phyloP scores from a whole-genome alignment of 1,140 invertebrate species.

The Colletes latitarsis region DNA sequence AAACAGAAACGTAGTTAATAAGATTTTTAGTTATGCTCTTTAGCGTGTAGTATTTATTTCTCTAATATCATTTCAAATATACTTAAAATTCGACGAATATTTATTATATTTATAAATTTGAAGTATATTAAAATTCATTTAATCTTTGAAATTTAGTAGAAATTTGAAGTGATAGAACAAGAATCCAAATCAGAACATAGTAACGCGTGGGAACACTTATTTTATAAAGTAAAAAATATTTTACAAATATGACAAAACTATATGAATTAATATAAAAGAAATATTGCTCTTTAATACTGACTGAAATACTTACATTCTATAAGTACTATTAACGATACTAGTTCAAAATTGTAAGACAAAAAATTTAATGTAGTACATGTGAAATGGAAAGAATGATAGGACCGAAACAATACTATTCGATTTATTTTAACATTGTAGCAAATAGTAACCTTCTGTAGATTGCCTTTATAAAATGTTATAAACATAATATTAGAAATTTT shows the following conservation, averaged over 20 bases:
- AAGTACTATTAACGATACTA: not conserved
- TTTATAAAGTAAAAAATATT: constrained; percentile 1
- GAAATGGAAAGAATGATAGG: not conserved
- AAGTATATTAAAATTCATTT: not conserved
- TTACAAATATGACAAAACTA: not conserved
- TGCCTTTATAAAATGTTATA: no score
- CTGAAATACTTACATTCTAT: constrained; percentile 11
- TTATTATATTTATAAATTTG: constrained; percentile 28
- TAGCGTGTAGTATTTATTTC: constrained; percentile 6
- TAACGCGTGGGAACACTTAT: constrained; percentile 16
- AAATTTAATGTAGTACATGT: not conserved
- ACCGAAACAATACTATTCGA: not conserved
- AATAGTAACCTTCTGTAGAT: not conserved
- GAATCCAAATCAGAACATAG: constrained; percentile 6
- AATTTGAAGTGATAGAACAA: constrained; percentile 1
- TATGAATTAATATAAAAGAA: not conserved
- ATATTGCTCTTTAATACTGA: constrained; percentile 17
- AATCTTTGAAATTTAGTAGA: constrained; percentile 4
- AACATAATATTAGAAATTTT: not conserved
- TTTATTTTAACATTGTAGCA: not conserved
- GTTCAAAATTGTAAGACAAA: not conserved
- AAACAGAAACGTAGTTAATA: constrained; percentile 49
- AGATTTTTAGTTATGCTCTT: not conserved
- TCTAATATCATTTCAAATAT: not conserved
- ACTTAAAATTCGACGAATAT: constrained; percentile 7